Evolutionary conservation across 2,113 vertebrate species (phyloP).

Genomic region (Gasterosteus nipponicus): DNA sequence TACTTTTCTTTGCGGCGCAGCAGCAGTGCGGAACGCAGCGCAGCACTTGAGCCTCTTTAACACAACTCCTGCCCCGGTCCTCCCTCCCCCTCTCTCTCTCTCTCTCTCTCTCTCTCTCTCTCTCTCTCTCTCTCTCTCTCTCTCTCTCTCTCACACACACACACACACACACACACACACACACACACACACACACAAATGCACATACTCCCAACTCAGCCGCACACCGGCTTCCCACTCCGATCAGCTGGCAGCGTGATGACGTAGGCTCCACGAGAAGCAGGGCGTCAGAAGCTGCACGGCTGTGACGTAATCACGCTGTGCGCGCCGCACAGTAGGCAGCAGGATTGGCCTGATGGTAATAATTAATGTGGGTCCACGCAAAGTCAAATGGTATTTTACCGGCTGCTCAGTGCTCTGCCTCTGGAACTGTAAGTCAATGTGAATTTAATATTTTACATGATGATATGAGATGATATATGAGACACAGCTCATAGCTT

Average conservation of each 20-base stretch:
- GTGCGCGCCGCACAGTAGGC: slow-evolving; percentile 9
- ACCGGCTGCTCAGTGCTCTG: not conserved
- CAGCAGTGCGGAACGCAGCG: slow-evolving; percentile 48
- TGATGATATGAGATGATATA: not conserved
- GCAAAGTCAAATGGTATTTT: not conserved
- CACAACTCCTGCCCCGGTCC: slow-evolving; percentile 65
- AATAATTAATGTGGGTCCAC: not conserved
- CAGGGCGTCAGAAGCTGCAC: slow-evolving; percentile 63
- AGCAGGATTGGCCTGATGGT: slow-evolving; percentile 27
- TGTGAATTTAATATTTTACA: no score
- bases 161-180: not conserved
- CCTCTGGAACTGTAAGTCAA: no score
- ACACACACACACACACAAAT: not conserved
- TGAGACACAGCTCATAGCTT: not conserved
- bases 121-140: slow-evolving; percentile 37
- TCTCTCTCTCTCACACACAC: slow-evolving; percentile 17
- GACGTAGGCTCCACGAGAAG: slow-evolving; percentile 85
- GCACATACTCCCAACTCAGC: slow-evolving; percentile 52
- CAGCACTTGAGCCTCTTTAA: slow-evolving; percentile 76
- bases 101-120: slow-evolving; percentile 28
- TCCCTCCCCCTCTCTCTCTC: slow-evolving; percentile 29
- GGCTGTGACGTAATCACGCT: slow-evolving; percentile 53
- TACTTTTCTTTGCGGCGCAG: slow-evolving; percentile 39
- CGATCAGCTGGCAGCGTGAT: slow-evolving; percentile 94
- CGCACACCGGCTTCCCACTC: slow-evolving; percentile 86